Conservation (phyloP, 2,888 invertebrate species). For the Nephrotoma guestfalica region DNA sequence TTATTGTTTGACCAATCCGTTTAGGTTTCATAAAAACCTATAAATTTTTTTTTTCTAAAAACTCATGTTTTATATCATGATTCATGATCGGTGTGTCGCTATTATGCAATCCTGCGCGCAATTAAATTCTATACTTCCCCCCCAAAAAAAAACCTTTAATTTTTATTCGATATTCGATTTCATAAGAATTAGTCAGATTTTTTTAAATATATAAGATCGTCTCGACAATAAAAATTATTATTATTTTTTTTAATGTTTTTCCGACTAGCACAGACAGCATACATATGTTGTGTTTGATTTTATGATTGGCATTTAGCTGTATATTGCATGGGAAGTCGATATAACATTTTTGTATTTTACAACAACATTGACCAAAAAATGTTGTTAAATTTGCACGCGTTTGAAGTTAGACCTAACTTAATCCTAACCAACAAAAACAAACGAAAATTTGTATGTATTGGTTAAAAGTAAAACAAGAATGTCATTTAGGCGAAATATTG, state of each 20-base stretch:
- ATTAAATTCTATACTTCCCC: background rate
- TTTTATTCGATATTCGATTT: background rate
- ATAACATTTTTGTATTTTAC: background rate
- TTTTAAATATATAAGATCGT: background rate
- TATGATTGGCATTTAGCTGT: background rate
- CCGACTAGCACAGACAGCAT: background rate
- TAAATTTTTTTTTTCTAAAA: background rate
- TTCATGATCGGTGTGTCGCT: background rate
- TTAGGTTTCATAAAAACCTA: background rate
- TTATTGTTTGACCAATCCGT: background rate
- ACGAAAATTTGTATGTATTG: no score
- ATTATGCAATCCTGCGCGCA: background rate
- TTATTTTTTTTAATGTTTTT: background rate
- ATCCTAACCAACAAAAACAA: no score
- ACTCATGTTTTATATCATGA: background rate
- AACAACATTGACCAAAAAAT: no score
- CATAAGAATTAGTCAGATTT: background rate
- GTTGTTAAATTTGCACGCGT: no score
- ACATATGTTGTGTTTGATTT: background rate
- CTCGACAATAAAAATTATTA: background rate
- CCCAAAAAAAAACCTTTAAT: background rate
- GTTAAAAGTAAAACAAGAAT: no score
- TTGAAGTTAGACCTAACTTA: no score
- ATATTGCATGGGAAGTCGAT: background rate
- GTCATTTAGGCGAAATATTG: no score